Evolutionary conservation across 1,140 invertebrate genomes (phyloP).

Genomic region (Cryptotermes secundus): DNA sequence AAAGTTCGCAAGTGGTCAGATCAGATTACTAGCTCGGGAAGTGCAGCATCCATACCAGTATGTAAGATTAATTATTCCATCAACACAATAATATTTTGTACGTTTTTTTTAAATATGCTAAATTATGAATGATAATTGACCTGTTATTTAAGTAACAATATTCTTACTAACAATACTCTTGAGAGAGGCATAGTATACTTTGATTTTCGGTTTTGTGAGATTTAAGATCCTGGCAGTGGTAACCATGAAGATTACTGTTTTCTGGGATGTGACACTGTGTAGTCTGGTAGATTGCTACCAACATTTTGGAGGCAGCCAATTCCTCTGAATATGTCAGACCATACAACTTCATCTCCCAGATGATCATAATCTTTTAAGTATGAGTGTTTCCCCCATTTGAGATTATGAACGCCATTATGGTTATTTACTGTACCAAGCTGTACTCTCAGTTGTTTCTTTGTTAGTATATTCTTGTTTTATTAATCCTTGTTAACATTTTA

Average conservation of each 20-base stretch:
- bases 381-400: not conserved
- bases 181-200: not conserved
- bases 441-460: not conserved
- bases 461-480: not conserved
- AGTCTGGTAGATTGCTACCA: no score
- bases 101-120: slow-evolving; percentile 4
- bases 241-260: no score
- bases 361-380: no score
- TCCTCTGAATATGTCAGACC: no score
- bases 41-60: not conserved
- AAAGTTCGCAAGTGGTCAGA: not conserved
- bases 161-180: not conserved
- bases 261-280: no score
- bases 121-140: not conserved
- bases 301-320: no score
- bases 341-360: no score
- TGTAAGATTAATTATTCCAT: not conserved
- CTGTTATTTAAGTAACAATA: not conserved
- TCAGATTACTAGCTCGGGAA: not conserved
- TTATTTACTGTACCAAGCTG: not conserved
- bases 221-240: no score
- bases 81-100: not conserved
- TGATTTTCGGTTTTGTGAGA: not conserved
- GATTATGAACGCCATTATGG: not conserved
- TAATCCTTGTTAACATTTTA: not conserved